These are phyloP conservation scores for Rhagonycha fulva DNA, from an alignment of 2,888 invertebrate species.

Conservation along the genomic window DNA sequence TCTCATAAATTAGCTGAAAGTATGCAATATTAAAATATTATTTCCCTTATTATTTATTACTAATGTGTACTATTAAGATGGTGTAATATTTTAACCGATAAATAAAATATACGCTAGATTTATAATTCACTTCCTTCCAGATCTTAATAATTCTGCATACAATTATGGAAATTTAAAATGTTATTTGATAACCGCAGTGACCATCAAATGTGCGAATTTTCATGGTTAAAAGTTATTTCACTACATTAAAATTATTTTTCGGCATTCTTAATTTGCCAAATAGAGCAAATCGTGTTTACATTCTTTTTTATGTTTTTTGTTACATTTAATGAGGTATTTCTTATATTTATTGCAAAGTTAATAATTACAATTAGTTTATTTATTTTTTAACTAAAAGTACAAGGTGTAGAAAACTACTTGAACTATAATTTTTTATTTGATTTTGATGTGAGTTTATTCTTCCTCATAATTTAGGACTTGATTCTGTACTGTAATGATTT, in stretches of 20 bases:
- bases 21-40: background rate
- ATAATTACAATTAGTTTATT: too few relatives aligned
- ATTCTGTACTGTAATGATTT: too few relatives aligned
- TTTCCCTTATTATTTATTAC: background rate
- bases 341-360: too few relatives aligned
- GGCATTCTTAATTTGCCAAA: background rate
- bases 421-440: too few relatives aligned
- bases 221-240: background rate
- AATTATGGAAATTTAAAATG: background rate
- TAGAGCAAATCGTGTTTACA: background rate
- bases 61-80: background rate
- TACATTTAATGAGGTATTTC: background rate
- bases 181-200: background rate
- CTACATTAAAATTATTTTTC: background rate
- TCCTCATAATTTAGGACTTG: too few relatives aligned
- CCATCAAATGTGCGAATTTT: background rate
- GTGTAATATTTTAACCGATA: background rate
- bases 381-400: too few relatives aligned
- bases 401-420: too few relatives aligned
- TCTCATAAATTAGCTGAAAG: background rate
- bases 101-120: background rate
- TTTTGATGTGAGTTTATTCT: too few relatives aligned
- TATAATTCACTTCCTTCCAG: background rate
- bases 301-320: background rate
- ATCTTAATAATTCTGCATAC: background rate